Percentiles rank a stretch among this genome's conserved stretches.
phyloP scores from a whole-genome alignment of 2,113 vertebrate species.

The Takifugu bimaculatus region DNA sequence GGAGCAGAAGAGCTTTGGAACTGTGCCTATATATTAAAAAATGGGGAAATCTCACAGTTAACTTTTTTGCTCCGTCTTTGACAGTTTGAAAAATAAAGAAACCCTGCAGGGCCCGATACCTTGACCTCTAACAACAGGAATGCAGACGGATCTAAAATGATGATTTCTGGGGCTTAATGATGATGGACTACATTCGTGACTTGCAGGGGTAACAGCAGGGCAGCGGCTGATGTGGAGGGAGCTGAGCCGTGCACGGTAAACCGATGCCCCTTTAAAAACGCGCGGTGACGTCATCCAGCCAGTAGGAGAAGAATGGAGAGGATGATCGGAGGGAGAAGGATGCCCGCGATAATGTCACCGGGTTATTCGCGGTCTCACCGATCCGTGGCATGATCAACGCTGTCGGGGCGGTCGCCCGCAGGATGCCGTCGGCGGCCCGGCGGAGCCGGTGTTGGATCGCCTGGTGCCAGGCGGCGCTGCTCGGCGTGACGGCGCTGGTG shows the following conservation, averaged over 20 bases:
- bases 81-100: too few relatives aligned
- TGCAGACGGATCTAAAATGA: too few relatives aligned
- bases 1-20: too few relatives aligned
- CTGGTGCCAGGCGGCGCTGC: constrained; percentile 73
- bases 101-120: too few relatives aligned
- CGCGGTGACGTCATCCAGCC: constrained; percentile 68
- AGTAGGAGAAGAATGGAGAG: constrained; percentile 41
- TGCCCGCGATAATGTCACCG: constrained; percentile 52
- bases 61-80: too few relatives aligned
- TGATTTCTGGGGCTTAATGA: too few relatives aligned
- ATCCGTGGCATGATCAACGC: constrained; percentile 56
- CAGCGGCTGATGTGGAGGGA: not conserved
- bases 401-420: constrained; percentile 50
- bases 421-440: constrained; percentile 64
- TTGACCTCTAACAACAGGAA: too few relatives aligned
- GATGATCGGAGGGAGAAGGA: constrained; percentile 45
- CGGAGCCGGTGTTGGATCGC: constrained; percentile 71
- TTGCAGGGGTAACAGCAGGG: not conserved
- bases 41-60: too few relatives aligned
- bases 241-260: not conserved
- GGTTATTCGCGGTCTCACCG: constrained; percentile 3
- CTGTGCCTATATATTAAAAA: too few relatives aligned
- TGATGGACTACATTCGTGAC: not conserved
- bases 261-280: constrained; percentile 66
- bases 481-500: constrained; percentile 73